phyloP scores from a whole-genome alignment of 2,113 vertebrate species.

The Octodon degus region DNA sequence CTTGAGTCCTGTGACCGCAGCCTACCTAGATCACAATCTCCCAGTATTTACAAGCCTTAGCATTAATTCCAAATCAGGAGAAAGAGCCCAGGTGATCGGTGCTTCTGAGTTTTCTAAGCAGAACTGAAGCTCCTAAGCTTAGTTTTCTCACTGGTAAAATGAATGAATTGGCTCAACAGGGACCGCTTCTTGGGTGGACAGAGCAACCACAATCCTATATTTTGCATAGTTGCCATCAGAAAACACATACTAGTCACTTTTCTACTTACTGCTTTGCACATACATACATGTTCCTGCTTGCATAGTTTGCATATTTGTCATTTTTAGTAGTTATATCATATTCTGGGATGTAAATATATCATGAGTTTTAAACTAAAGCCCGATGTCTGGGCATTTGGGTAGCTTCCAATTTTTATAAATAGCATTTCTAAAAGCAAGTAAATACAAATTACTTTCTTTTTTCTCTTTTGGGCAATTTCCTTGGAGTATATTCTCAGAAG shows the following conservation, averaged over 20 bases:
- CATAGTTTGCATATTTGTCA: constrained; percentile 39
- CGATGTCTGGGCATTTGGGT: constrained; percentile 52
- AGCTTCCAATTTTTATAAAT: constrained; percentile 74
- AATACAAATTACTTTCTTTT: constrained; percentile 68
- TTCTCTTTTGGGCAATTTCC: constrained; percentile 27
- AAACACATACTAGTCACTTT: neutral
- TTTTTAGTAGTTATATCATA: constrained; percentile 34
- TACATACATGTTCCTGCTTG: neutral
- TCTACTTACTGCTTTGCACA: neutral
- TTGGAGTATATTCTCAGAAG: constrained; percentile 60
- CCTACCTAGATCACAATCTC: neutral
- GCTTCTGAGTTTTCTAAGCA: neutral
- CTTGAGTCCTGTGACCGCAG: neutral
- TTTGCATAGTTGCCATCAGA: neutral
- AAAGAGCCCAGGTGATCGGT: neutral
- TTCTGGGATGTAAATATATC: constrained; percentile 60
- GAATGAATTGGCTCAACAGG: neutral
- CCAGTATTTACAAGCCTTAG: neutral
- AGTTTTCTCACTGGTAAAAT: neutral
- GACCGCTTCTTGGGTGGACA: neutral
- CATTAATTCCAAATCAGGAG: neutral
- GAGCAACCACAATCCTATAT: neutral
- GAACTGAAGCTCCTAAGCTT: neutral
- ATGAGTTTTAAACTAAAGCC: constrained; percentile 49
- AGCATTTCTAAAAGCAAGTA: constrained; percentile 69